These are phyloP conservation scores for Pachymerium ferrugineum DNA, from an alignment of 2,888 invertebrate species.

Conservation along the genomic window DNA sequence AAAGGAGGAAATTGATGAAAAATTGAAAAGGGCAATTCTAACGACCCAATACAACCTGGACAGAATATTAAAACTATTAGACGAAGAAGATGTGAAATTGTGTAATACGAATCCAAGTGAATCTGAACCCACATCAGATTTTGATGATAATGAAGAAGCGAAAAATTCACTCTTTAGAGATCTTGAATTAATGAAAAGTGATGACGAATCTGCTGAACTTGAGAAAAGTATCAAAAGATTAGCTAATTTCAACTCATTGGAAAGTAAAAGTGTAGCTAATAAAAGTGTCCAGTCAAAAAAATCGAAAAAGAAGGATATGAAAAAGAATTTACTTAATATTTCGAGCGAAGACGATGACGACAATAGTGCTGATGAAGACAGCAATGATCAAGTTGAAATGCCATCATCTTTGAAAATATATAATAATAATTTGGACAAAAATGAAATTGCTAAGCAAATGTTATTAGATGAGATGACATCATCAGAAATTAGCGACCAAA, in stretches of 20 bases:
- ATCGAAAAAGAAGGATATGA: background rate
- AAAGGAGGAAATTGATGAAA: background rate
- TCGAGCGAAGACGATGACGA: conserved; percentile 31
- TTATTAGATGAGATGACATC: conserved; percentile 29
- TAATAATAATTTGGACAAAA: conserved; percentile 19
- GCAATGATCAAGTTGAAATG: background rate
- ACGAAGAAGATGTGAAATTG: too few species aligned
- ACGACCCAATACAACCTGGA: background rate
- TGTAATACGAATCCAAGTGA: too few species aligned
- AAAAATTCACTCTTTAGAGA: too few species aligned
- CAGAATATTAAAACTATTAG: background rate
- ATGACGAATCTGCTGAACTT: too few species aligned
- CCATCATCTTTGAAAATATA: too few species aligned
- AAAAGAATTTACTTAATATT: too few species aligned
- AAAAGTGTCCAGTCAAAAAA: background rate
- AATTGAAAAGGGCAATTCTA: background rate
- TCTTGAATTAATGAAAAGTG: too few species aligned
- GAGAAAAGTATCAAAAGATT: conserved; percentile 34
- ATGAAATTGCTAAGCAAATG: conserved; percentile 35
- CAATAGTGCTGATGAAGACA: background rate
- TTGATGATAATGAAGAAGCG: too few species aligned
- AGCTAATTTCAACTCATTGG: background rate
- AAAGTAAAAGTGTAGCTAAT: conserved; percentile 23
- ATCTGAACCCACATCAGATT: too few species aligned
- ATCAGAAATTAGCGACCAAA: conserved; percentile 17